Conservation (phyloP, 1,140 invertebrate genomes). For the Heliconius nattereri region DNA sequence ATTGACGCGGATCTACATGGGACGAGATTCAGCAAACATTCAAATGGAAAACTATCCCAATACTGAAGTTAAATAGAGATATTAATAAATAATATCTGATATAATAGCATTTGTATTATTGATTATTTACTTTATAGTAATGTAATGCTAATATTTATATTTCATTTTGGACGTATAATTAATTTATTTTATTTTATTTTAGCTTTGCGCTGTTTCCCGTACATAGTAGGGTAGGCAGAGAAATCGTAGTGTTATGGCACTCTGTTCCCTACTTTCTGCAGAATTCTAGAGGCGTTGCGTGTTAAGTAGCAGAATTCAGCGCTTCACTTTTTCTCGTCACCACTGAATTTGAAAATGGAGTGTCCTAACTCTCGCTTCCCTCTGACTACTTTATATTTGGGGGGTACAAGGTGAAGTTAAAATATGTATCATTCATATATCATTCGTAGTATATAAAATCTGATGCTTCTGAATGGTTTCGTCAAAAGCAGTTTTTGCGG, state of each 20-base stretch:
- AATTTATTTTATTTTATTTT: too few species aligned
- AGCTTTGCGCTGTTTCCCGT: too few species aligned
- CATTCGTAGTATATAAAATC: background rate
- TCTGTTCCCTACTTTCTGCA: too few species aligned
- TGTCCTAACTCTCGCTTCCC: background rate
- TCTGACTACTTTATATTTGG: background rate
- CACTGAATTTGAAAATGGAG: too few species aligned
- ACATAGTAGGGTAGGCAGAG: too few species aligned
- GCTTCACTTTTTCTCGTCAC: too few species aligned
- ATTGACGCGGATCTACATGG: background rate
- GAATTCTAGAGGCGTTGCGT: too few species aligned
- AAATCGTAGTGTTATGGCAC: too few species aligned
- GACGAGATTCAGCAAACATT: background rate
- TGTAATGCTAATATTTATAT: too few species aligned
- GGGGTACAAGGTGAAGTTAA: background rate
- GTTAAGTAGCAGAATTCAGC: too few species aligned
- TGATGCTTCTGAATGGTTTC: conserved; percentile 9
- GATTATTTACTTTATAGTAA: background rate
- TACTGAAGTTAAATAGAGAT: conserved; percentile 7
- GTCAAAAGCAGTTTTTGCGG: conserved; percentile 15
- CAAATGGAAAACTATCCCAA: conserved; percentile 10
- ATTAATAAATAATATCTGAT: background rate
- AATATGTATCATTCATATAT: background rate
- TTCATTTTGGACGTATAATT: too few species aligned
- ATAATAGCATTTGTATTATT: background rate